These are phyloP conservation scores for Tachycineta bicolor DNA, from an alignment of 2,113 vertebrate genomes.

Conservation along the genomic window DNA sequence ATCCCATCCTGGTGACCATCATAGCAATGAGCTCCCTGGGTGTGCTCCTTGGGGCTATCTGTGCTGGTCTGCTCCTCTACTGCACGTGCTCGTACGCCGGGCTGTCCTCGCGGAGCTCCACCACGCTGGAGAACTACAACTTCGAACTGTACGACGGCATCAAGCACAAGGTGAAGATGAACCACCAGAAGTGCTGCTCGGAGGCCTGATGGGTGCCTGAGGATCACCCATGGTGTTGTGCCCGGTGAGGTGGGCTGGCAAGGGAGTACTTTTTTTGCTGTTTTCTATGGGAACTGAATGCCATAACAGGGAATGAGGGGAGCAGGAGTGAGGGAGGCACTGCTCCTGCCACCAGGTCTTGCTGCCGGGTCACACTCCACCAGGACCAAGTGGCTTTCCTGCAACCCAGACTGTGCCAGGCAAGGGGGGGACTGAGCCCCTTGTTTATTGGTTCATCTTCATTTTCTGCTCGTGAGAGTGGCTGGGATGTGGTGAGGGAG, in stretches of 20 bases:
- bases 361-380: not conserved
- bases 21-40: constrained; percentile 98
- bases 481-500: constrained; percentile 37
- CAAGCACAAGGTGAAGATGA: constrained; percentile 98
- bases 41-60: constrained; percentile 91
- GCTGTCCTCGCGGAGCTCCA: constrained; percentile 92
- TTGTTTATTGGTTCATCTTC: constrained; percentile 64
- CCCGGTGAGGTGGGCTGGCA: constrained; percentile 57
- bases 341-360: not conserved
- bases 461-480: constrained; percentile 52
- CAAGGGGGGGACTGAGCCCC: not conserved
- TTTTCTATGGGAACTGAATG: constrained; percentile 76
- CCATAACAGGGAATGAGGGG: constrained; percentile 62
- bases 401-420: not conserved
- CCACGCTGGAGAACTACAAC: constrained; percentile 98
- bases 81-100: constrained; percentile 94
- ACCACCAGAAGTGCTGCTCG: constrained; percentile 97
- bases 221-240: constrained; percentile 37
- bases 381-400: not conserved
- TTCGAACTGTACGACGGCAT: constrained; percentile 96
- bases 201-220: constrained; percentile 84
- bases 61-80: constrained; percentile 93
- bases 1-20: constrained; percentile 98
- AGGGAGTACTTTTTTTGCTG: constrained; percentile 51
- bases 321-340: not conserved